phyloP scores from a whole-genome alignment of 2,113 vertebrate species.

The Corythornis madagascariensis region DNA sequence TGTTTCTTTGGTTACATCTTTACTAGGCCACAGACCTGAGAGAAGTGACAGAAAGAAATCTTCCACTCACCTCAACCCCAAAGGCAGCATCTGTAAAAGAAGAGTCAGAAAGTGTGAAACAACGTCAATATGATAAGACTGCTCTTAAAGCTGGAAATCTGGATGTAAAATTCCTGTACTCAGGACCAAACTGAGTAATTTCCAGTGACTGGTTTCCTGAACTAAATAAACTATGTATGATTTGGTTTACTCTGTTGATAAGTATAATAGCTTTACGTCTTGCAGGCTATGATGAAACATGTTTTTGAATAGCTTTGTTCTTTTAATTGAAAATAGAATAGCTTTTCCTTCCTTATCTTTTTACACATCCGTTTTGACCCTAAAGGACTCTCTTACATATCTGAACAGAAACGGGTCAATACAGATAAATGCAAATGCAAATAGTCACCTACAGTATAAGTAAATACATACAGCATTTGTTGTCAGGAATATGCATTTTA shows the following conservation, averaged over 20 bases:
- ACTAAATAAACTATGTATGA: background rate
- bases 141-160: background rate
- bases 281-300: background rate
- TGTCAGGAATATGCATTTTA: constrained; percentile 14
- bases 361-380: constrained; percentile 22
- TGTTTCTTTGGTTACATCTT: background rate
- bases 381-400: background rate
- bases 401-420: constrained; percentile 48
- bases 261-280: background rate
- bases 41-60: background rate
- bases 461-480: constrained; percentile 13
- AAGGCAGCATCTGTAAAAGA: constrained; percentile 45
- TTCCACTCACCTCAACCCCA: constrained; percentile 60
- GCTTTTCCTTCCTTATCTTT: constrained; percentile 43
- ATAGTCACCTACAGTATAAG: constrained; percentile 24
- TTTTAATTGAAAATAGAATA: constrained; percentile 13
- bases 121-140: background rate
- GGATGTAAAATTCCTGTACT: background rate
- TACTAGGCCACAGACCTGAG: background rate
- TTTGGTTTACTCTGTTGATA: background rate
- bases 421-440: constrained; percentile 17
- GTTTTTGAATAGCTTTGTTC: background rate
- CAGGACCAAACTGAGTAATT: background rate
- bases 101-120: background rate
- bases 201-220: background rate